Evolutionary conservation across 1,140 invertebrate species (phyloP), one percentile per base, ranked within the genome.

Genomic region (Dinothrombium tinctorium): DNA sequence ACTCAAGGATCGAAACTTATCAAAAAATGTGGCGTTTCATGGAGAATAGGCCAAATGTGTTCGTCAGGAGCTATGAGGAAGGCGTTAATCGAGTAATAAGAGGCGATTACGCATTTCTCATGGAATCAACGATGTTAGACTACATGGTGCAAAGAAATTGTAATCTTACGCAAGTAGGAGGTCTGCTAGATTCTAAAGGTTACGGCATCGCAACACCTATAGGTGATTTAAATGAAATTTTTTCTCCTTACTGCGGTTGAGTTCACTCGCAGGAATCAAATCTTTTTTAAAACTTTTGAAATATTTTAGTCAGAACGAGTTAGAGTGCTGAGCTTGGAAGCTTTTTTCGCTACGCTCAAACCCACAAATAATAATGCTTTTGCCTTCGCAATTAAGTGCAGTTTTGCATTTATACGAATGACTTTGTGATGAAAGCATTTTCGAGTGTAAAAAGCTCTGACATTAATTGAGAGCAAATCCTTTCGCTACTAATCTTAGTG

Each of bases 21-120:
- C 40, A 47, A 44, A 43, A 45, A 14, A 53, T 56, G 48, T 48
- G 43, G 42, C 39, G 44, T 24, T 44, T 48, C 28, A 56, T 56
- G 53, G 24, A 50, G 31, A 42, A 46, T 4, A 65, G 71, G 33
- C 36, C 47, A 25, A 40, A 37, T 9, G 49, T 47, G 9, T 54
- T 55, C 43, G 52, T 55, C 7, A 42, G 33, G 31, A 49, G 42
- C 17, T 86, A 83, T 46, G 64, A 70, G 9, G 80, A 86, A 54
- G 89, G 89, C 2, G 74, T 84, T 0, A 68, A 78, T 47, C 63
- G 76, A 11, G 84, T 90, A 0, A 81, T 89, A 65, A 69, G 83
- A n/a, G n/a, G n/a, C n/a, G 79, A 92, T 53, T 98, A 95, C 55
- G 92, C 92, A 0, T 96, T 92, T 56, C 67, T 98, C 17, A 94